A percentile compares a stretch with the other conserved stretches of the same genome.
phyloP scores from a whole-genome alignment of 2,888 invertebrate genomes.

The Sinopyrophorus schimmeli region DNA sequence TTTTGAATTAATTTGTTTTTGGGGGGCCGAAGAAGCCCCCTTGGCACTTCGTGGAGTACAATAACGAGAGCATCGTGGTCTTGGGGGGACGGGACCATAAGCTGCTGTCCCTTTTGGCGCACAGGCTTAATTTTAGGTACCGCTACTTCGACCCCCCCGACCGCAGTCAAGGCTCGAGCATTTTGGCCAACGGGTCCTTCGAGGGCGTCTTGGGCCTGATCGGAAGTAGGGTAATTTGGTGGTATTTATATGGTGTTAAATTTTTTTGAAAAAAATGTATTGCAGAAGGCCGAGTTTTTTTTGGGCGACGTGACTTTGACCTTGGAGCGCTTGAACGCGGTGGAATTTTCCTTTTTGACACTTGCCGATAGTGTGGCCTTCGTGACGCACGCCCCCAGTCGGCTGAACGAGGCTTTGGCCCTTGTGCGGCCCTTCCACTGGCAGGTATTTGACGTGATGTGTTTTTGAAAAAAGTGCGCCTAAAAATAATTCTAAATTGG shows the following conservation, averaged over 20 bases:
- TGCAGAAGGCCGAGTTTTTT: slow-evolving; percentile 71
- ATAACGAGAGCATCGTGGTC: slow-evolving; percentile 62
- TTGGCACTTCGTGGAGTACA: slow-evolving; percentile 74
- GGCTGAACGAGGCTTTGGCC: slow-evolving; percentile 73
- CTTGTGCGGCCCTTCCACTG: slow-evolving; percentile 73
- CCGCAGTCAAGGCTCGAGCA: slow-evolving; percentile 68
- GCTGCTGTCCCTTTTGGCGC: slow-evolving; percentile 64
- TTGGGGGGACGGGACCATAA: slow-evolving; percentile 75
- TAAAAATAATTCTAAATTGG: background rate
- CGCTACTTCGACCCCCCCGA: slow-evolving; percentile 75
- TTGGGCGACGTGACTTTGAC: slow-evolving; percentile 76
- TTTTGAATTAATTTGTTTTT: no score
- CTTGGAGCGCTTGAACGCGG: slow-evolving; percentile 70
- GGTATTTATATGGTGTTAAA: background rate
- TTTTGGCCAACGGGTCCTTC: slow-evolving; percentile 67
- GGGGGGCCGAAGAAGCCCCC: slow-evolving; percentile 75
- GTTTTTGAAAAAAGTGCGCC: no score
- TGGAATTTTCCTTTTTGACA: slow-evolving; percentile 77
- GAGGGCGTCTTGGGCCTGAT: slow-evolving; percentile 73
- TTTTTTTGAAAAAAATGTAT: background rate
- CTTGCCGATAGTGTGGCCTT: slow-evolving; percentile 78
- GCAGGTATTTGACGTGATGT: slow-evolving; percentile 61
- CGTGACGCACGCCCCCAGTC: slow-evolving; percentile 73
- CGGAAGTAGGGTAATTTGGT: slow-evolving; percentile 62
- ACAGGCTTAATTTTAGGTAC: slow-evolving; percentile 73